Evolutionary conservation across 2,113 vertebrate genomes (phyloP), one percentile per base, ranked within the genome.

Genomic region (Seriola rivoliana): DNA sequence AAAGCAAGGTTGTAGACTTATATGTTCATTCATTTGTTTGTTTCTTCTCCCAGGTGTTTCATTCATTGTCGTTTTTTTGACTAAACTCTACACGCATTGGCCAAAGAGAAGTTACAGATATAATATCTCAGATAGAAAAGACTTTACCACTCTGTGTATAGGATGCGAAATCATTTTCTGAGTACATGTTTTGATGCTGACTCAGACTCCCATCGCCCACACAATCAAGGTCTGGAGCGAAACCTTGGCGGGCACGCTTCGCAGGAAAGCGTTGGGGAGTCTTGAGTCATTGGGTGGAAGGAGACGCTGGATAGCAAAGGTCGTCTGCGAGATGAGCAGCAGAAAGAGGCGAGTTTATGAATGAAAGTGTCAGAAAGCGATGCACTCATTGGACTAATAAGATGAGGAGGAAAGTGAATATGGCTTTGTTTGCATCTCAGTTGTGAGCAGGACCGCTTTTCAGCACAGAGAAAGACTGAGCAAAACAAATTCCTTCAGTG

Each of bases 201-300:
- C 23, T 91, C 62, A 84, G 74, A 73, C 57, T 40, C 38, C 38
- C 5, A 0, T 52, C 63, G 34, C 80, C 85, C 77, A 88, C 76
- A 11, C 0, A 1, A 9, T 79, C 52, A 6, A 2, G 0, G 54
- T 82, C 74, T 80, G 46, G 32, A 80, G 82, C 50, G 21, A 32
- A 60, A 59, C 69, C 42, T 63, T 50, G 8, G 25, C 7, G 5
- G 38, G 38, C 60, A 42, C 8, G 8, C 42, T 73, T 58, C 25
- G 76, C 71, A 21, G 73, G 52, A 72, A 75, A 46, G 50, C 3
- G 17, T 21, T 78, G 64, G 55, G 40, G 75, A 75, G 16, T 65
- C 34, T 81, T 81, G 77, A 86, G 85, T 88, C 85, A 84, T 75
- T 21, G 2, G 34, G 65, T 54, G 16, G 57, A 85, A 69, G 29